Base-by-base conservation (phyloP, 2,797 vertebrate genomes). In the Nannoperca obscura region DNA sequence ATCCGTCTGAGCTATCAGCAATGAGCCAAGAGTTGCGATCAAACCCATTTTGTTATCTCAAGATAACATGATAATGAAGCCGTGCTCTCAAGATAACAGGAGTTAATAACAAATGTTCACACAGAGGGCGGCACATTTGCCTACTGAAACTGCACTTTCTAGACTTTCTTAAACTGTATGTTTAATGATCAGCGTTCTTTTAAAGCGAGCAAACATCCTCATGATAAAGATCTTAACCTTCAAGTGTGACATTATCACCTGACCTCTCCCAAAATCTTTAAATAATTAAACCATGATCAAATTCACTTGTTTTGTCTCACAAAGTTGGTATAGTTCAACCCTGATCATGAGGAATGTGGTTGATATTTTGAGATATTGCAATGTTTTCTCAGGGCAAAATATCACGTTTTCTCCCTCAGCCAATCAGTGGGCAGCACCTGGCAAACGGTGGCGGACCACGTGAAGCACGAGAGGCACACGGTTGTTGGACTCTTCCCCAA, bases 381-480 rank as follows among this genome's bases (percentile, higher is more conserved):
- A 17, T 42, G 0, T 68, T 66, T 32, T 20, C 1, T 40, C 4
- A 3, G 7, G 0, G 34, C 1, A 24, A 24, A n/a, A 22, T 38
- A 8, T 42, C 11, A 3, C 30, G 44, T 71, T 60, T 46, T 2
- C 19, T 9, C 36, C 71, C 42, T 75, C 89, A 99, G 98, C 89
- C 97, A 97, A 93, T 97, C 95, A 0, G 93, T 86, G 22, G 98
- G 98, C 76, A 97, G 96, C 90, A 96, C 95, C 0, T 99, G 98
- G 98, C 95, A 93, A 89, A 99, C 97, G 0, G 98, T 98, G 61
- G 97, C 97, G 0, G 94, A 97, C 3, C 88, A 96, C 0, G 97
- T 99, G 81, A 95, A 88, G 87, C 91, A 96, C 44, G 97, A 98
- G 92, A 96, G 93, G 36, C 95, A 98, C 95, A 98, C 96, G 0